These are phyloP conservation scores for Galeopsomyia nigrocyanea DNA, from an alignment of 2,888 invertebrate genomes.

Conservation along the genomic window DNA sequence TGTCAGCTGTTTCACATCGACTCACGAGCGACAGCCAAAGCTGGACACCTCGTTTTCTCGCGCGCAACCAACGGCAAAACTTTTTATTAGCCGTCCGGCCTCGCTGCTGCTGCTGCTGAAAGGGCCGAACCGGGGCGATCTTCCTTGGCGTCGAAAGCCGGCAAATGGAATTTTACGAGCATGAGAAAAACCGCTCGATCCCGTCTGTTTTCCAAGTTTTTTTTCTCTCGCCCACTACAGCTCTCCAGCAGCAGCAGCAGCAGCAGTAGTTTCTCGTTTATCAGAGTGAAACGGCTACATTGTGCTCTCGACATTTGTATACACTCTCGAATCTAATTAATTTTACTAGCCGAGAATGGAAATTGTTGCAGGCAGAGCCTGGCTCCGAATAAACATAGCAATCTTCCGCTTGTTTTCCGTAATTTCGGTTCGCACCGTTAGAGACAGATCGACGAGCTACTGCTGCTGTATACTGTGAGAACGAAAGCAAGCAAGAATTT, in stretches of 20 bases:
- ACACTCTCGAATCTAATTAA: too few species aligned
- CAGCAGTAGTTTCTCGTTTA: constrained; percentile 12
- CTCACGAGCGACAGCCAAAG: neutral
- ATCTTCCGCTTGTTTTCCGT: too few species aligned
- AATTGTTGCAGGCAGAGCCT: too few species aligned
- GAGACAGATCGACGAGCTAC: too few species aligned
- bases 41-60: constrained; percentile 37
- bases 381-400: too few species aligned
- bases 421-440: too few species aligned
- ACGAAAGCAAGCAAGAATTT: too few species aligned
- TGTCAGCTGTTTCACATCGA: constrained; percentile 30
- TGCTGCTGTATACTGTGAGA: too few species aligned
- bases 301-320: constrained; percentile 6
- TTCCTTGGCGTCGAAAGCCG: neutral
- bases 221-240: neutral
- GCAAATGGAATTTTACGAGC: constrained; percentile 19
- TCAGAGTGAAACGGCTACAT: constrained; percentile 24
- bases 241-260: too few species aligned
- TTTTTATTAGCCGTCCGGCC: constrained; percentile 23
- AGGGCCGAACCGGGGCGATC: neutral
- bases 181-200: constrained; percentile 12
- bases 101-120: neutral
- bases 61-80: constrained; percentile 16
- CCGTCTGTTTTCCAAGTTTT: neutral
- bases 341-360: too few species aligned